Base-by-base conservation (phyloP, 2,113 vertebrate species). In the Malaclemys terrapin region DNA sequence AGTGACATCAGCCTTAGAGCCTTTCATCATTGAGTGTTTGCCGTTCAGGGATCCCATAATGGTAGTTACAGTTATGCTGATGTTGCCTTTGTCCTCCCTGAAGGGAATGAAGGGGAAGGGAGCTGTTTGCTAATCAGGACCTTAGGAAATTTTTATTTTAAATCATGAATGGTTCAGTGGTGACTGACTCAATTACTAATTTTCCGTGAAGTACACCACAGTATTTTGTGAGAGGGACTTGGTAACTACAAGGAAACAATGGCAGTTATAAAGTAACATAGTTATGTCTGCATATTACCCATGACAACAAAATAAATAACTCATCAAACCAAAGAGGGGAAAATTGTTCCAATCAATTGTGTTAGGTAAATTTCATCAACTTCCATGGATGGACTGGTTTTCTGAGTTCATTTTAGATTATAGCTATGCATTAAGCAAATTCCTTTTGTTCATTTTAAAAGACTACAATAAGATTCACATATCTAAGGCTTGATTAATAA, bases 61-160 rank as follows among this genome's bases (percentile, higher is more conserved):
- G 38, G 8, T 54, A n/a, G 25, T 47, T 69, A 27, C 65, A 72
- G 38, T 59, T 62, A 35, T 90, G 50, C 31, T 52, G 13, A 91
- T 54, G 12, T 75, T 45, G 78, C 62, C 80, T 27, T 87, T 76
- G 38, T 49, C n/a, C 47, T 59, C 59, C 62, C 31, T 47, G 72
- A 95, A 95, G 27, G 6, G 42, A 93, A 1, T 12, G 85, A 76
- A 80, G n/a, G 25, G 3, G 91, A 80, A 83, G 20, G 24, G 5
- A 94, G 19, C 3, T 90, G n/a, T 42, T 65, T 90, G 65, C 57
- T 95, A 45, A 87, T 93, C 65, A 89, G 81, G 82, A 93, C 27
- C 82, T 78, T 50, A 87, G 35, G 42, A 80, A 59, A 90, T 80
- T 90, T 42, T 84, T 85, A 92, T 88, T 95, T 96, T 78, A 95